Conservation (phyloP, 2,113 vertebrate genomes). For the Rhinichthys klamathensis region DNA sequence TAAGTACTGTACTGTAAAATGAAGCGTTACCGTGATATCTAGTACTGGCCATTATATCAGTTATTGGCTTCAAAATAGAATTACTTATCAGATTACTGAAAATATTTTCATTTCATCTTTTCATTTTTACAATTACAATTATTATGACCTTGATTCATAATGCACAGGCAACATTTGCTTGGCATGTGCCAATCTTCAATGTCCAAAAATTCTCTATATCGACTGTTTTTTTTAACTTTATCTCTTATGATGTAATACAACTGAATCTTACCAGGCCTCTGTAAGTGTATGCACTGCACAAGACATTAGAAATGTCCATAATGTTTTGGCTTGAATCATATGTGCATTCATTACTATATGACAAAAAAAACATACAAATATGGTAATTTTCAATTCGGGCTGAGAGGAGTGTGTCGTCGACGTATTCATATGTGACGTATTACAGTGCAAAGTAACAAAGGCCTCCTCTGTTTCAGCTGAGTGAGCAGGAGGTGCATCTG, state of each 20-base stretch:
- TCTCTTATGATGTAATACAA: background rate
- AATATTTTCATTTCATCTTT: background rate
- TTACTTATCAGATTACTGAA: background rate
- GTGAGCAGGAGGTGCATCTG: conserved; percentile 57
- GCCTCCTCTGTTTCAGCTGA: conserved; percentile 52
- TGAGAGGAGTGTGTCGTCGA: background rate
- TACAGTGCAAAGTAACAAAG: conserved; percentile 54
- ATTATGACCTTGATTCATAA: background rate
- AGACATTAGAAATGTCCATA: background rate
- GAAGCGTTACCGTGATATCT: too few relatives aligned
- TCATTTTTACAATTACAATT: background rate
- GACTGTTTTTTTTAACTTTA: background rate
- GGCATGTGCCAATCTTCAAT: background rate
- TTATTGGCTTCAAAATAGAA: background rate
- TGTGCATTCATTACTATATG: background rate
- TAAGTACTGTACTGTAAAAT: too few relatives aligned
- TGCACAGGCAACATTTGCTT: background rate
- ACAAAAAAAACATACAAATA: background rate
- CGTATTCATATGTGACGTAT: conserved; percentile 22
- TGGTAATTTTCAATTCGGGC: background rate
- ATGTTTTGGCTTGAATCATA: background rate
- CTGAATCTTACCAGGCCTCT: background rate
- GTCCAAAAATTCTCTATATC: background rate
- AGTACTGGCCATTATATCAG: background rate
- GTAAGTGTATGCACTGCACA: conserved; percentile 4